These are phyloP conservation scores for Lithobates pipiens DNA, from an alignment of 2,797 vertebrate species.

Conservation along the genomic window DNA sequence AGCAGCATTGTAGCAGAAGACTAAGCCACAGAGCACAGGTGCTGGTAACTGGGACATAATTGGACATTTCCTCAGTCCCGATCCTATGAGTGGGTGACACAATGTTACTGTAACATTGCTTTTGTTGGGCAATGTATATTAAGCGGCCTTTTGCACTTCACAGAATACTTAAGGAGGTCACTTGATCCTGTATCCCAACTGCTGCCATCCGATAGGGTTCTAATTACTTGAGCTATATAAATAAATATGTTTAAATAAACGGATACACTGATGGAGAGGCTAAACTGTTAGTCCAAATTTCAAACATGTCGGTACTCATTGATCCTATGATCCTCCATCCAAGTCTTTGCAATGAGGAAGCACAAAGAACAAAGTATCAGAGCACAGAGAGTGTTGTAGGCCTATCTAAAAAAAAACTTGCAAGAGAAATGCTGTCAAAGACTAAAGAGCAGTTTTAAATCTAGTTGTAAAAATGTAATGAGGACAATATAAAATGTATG, in stretches of 20 bases:
- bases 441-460: too few species aligned
- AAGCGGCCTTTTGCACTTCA: constrained; percentile 50
- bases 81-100: constrained; percentile 11
- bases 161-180: constrained; percentile 50
- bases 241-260: constrained; percentile 46
- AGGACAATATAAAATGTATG: too few species aligned
- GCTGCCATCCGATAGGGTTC: constrained; percentile 46
- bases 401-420: neutral
- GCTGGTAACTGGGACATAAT: constrained; percentile 30
- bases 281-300: neutral
- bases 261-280: neutral
- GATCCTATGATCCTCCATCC: neutral
- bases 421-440: too few species aligned
- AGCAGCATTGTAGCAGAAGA: neutral
- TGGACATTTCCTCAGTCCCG: constrained; percentile 38
- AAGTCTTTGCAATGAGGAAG: neutral
- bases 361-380: neutral
- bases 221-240: constrained; percentile 45
- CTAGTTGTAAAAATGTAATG: too few species aligned
- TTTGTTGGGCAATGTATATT: constrained; percentile 57
- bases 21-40: neutral
- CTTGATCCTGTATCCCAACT: constrained; percentile 42
- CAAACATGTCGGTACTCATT: neutral
- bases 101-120: constrained; percentile 24
- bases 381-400: neutral